Evolutionary conservation across 2,888 invertebrate species (phyloP).

Genomic region (Salticus scenicus): DNA sequence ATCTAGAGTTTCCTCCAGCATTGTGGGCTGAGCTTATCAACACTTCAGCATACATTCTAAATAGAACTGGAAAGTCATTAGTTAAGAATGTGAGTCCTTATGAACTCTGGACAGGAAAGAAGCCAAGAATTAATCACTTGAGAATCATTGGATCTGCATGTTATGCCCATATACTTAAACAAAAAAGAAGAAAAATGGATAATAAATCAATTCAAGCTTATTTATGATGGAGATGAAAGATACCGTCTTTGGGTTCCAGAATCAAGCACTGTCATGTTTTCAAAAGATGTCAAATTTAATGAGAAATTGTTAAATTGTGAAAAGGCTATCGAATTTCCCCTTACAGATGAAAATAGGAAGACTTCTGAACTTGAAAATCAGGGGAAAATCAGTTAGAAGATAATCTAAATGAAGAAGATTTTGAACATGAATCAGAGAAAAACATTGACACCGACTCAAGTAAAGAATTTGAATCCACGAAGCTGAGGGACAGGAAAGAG

Average conservation of each 20-base stretch:
- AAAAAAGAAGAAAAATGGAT: constrained; percentile 63
- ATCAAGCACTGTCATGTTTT: no score
- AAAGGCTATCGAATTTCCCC: background rate
- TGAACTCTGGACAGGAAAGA: no score
- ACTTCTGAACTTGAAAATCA: background rate
- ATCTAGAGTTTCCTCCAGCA: no score
- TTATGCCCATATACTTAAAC: constrained; percentile 51
- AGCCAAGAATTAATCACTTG: no score
- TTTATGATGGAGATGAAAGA: constrained; percentile 53
- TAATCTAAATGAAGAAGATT: no score
- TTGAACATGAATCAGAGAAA: background rate
- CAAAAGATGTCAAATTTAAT: no score
- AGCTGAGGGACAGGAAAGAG: constrained; percentile 1
- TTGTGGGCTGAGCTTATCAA: no score
- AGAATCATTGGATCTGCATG: no score
- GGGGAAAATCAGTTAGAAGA: background rate
- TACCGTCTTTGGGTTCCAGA: constrained; percentile 12
- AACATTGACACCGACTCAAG: background rate
- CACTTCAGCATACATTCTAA: background rate
- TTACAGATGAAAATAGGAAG: background rate
- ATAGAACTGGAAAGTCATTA: constrained; percentile 17
- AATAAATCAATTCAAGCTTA: constrained; percentile 38
- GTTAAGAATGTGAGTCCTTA: constrained; percentile 20
- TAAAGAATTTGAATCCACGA: background rate
- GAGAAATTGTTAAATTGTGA: no score